phyloP scores from a whole-genome alignment of 2,888 invertebrate species.

The Onthophagus sagittarius region DNA sequence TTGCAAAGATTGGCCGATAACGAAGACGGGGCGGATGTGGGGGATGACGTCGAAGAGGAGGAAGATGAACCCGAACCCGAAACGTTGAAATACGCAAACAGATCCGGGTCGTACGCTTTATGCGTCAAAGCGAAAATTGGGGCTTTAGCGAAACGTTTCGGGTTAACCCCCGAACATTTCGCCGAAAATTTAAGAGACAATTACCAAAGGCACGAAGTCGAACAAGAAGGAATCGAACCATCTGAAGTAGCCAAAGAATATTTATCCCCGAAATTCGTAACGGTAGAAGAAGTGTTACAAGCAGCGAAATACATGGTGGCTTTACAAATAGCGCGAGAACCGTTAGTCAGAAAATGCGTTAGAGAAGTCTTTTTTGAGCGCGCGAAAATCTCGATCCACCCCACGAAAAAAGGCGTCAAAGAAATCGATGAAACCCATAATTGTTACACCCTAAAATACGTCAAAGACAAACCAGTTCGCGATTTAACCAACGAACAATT shows the following conservation, averaged over 20 bases:
- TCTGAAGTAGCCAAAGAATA: slow-evolving; percentile 77
- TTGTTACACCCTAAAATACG: slow-evolving; percentile 82
- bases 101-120: slow-evolving; percentile 85
- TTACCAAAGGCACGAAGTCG: slow-evolving; percentile 92
- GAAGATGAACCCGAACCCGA: slow-evolving; percentile 58
- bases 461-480: slow-evolving; percentile 88
- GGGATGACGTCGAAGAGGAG: slow-evolving; percentile 54
- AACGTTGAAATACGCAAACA: slow-evolving; percentile 76
- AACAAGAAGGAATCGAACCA: slow-evolving; percentile 85
- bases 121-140: slow-evolving; percentile 82
- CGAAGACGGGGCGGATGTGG: slow-evolving; percentile 63
- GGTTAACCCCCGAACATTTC: slow-evolving; percentile 89
- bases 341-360: slow-evolving; percentile 78
- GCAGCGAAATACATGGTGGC: slow-evolving; percentile 95
- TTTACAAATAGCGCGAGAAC: slow-evolving; percentile 88
- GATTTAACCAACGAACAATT: slow-evolving; percentile 89
- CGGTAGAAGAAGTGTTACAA: slow-evolving; percentile 78
- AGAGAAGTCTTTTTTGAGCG: slow-evolving; percentile 85
- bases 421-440: slow-evolving; percentile 95
- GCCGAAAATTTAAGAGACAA: slow-evolving; percentile 95
- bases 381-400: slow-evolving; percentile 74
- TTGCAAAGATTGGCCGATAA: slow-evolving; percentile 54
- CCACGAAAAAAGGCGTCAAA: slow-evolving; percentile 88
- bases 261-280: slow-evolving; percentile 62
- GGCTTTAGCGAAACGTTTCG: slow-evolving; percentile 85